Percentiles rank a stretch among this genome's conserved stretches.
These are phyloP conservation scores for Oreochromis tanganicae DNA, from an alignment of 2,113 vertebrate species.

Conservation along the genomic window DNA sequence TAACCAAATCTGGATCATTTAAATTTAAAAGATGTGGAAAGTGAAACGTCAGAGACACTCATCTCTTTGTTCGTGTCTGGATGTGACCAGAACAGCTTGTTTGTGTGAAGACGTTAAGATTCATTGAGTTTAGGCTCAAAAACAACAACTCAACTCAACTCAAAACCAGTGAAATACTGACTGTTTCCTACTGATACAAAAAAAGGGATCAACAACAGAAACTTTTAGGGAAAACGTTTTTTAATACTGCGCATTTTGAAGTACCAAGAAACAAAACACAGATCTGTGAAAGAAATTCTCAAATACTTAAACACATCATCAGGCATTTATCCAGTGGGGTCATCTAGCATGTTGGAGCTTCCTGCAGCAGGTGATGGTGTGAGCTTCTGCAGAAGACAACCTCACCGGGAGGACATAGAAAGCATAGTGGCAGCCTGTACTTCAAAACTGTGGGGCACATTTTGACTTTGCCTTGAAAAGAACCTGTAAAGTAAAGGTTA, in stretches of 20 bases:
- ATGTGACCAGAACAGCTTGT: neutral
- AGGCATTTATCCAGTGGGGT: neutral
- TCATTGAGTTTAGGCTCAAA: neutral
- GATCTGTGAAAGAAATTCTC: neutral
- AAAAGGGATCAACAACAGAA: neutral
- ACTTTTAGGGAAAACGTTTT: neutral
- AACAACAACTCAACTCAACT: neutral
- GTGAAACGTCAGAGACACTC: neutral
- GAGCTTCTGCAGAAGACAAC: neutral
- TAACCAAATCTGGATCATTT: neutral
- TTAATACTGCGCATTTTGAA: neutral
- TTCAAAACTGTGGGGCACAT: neutral
- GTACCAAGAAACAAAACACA: neutral
- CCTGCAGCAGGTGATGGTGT: neutral
- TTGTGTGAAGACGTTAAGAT: neutral
- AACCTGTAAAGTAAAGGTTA: neutral
- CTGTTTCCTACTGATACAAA: accelerated
- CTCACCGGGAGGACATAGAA: neutral
- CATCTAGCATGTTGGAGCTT: neutral
- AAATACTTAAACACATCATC: neutral
- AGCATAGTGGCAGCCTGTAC: neutral
- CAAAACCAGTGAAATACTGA: neutral
- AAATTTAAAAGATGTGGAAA: neutral
- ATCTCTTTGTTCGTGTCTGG: accelerated
- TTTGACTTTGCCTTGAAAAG: neutral